Evolutionary conservation across 2,888 invertebrate genomes (phyloP).

Genomic region (Notodonta ziczac): DNA sequence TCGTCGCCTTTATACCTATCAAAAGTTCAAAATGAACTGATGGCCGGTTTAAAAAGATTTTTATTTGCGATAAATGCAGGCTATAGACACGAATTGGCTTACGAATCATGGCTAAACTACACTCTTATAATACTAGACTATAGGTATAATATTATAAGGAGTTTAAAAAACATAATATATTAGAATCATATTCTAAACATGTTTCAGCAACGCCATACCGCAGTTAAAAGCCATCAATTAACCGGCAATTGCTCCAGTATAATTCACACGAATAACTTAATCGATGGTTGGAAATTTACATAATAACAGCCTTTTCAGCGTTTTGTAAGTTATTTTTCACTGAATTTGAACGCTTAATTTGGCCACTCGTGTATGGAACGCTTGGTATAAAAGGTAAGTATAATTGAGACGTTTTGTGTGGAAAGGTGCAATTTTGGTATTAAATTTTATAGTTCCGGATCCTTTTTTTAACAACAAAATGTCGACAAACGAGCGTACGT

Average conservation of each 20-base stretch:
- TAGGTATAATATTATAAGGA: no score
- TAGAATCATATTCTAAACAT: conserved; percentile 7
- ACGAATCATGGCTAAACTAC: no score
- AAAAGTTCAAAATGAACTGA: no score
- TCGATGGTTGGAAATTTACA: conserved; percentile 55
- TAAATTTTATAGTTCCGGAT: background rate
- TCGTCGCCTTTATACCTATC: no score
- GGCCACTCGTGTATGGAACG: conserved; percentile 23
- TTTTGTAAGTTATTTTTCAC: conserved; percentile 48
- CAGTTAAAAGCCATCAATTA: conserved; percentile 49
- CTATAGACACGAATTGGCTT: no score
- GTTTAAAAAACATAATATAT: no score
- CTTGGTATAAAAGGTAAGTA: conserved; percentile 18
- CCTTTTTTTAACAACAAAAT: no score
- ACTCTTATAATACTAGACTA: no score
- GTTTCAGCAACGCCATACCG: conserved; percentile 38
- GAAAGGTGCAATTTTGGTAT: background rate
- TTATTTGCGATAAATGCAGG: no score
- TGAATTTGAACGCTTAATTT: conserved; percentile 30
- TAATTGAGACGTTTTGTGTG: background rate
- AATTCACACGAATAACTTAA: conserved; percentile 65
- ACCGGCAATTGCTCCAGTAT: conserved; percentile 50
- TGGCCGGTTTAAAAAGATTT: no score
- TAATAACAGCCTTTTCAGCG: conserved; percentile 53
- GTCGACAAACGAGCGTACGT: no score